Percentiles rank a stretch among this genome's conserved stretches.
phyloP scores from a whole-genome alignment of 2,113 vertebrate genomes.

The Scomber japonicus region DNA sequence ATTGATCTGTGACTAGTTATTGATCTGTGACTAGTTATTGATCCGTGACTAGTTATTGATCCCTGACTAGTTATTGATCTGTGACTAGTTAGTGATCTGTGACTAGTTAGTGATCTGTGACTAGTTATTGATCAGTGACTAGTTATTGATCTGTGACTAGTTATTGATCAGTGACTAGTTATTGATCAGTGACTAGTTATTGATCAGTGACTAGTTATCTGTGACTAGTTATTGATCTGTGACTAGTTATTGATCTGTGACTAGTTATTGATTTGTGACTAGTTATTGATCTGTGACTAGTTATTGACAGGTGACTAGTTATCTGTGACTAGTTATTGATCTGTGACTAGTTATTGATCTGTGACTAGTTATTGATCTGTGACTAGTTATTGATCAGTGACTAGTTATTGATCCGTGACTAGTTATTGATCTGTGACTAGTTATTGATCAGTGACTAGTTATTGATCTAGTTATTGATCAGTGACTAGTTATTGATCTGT shows the following conservation, averaged over 20 bases:
- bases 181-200: neutral
- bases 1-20: neutral
- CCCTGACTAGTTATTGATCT: neutral
- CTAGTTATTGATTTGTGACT: neutral
- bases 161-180: neutral
- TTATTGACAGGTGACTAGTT: no score
- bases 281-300: neutral
- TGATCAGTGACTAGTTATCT: no score
- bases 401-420: neutral
- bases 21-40: neutral
- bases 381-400: neutral
- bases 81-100: no score
- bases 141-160: neutral
- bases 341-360: neutral
- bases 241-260: neutral
- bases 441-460: neutral
- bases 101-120: neutral
- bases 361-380: neutral
- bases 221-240: neutral
- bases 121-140: neutral
- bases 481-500: neutral
- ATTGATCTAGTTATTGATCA: neutral
- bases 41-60: no score
- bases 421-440: neutral
- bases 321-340: neutral